Conservation (phyloP, 2,888 invertebrate genomes). For the Perizoma flavofasciatum region DNA sequence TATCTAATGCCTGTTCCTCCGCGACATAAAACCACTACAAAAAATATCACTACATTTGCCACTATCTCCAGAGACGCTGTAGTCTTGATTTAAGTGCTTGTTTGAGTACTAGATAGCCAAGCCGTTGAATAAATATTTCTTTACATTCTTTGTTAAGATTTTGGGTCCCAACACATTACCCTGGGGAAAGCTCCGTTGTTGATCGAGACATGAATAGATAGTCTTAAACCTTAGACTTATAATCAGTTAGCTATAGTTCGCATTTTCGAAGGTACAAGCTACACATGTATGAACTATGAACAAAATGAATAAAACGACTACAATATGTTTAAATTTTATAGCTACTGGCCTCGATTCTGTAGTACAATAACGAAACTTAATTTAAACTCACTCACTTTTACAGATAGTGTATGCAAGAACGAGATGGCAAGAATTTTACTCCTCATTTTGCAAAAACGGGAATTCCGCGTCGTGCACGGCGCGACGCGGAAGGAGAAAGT, state of each 20-base stretch:
- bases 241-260: neutral
- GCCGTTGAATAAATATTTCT: slow-evolving; percentile 15
- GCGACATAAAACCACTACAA: too few species aligned
- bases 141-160: slow-evolving; percentile 17
- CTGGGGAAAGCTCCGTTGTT: slow-evolving; percentile 10
- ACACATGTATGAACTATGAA: neutral
- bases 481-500: too few species aligned
- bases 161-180: slow-evolving; percentile 10
- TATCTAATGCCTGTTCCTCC: too few species aligned
- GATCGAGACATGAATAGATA: slow-evolving; percentile 10
- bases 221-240: slow-evolving; percentile 10
- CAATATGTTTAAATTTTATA: too few species aligned
- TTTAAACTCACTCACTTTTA: too few species aligned
- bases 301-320: too few species aligned
- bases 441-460: too few species aligned
- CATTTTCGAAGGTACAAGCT: neutral
- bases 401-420: too few species aligned
- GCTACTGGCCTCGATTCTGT: too few species aligned
- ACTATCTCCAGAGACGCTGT: neutral
- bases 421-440: too few species aligned
- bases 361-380: too few species aligned
- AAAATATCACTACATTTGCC: neutral
- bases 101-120: slow-evolving; percentile 23
- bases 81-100: slow-evolving; percentile 23
- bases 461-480: too few species aligned